These are phyloP conservation scores for Coptotermes formosanus DNA, from an alignment of 1,140 invertebrate species.

Conservation along the genomic window DNA sequence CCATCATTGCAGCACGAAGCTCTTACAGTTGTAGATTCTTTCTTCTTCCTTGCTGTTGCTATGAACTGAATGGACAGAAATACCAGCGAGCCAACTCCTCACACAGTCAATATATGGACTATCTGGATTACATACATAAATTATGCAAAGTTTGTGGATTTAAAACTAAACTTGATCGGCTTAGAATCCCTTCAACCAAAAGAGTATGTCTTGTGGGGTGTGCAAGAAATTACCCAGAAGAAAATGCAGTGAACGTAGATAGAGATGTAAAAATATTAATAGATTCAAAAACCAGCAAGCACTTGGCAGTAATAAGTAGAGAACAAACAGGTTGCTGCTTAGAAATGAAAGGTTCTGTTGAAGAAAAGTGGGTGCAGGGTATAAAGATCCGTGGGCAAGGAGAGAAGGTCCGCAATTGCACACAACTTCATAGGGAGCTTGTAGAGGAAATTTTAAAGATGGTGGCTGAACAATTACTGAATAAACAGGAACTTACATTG, in stretches of 20 bases:
- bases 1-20: conserved; percentile 80
- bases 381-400: conserved; percentile 65
- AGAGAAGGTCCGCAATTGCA: conserved; percentile 83
- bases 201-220: conserved; percentile 77
- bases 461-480: conserved; percentile 58
- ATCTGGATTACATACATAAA: conserved; percentile 72
- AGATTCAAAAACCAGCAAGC: conserved; percentile 35
- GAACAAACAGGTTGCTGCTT: conserved; percentile 18
- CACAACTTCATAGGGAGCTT: conserved; percentile 68
- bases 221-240: conserved; percentile 51
- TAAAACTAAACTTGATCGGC: conserved; percentile 69
- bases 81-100: conserved; percentile 65
- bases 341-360: conserved; percentile 8
- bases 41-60: conserved; percentile 91
- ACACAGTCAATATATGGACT: conserved; percentile 78
- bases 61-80: conserved; percentile 85
- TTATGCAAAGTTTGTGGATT: conserved; percentile 78
- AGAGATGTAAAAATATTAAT: conserved; percentile 53
- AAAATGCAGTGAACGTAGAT: conserved; percentile 46
- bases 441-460: conserved; percentile 62
- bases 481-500: conserved; percentile 45
- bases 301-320: conserved; percentile 1
- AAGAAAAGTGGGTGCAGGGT: conserved; percentile 48
- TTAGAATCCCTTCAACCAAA: conserved; percentile 96
- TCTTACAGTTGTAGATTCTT: conserved; percentile 75